A percentile compares a stretch with the other conserved stretches of the same genome.
Conservation (phyloP, 2,888 invertebrate species). For the Rotaria macrura region DNA sequence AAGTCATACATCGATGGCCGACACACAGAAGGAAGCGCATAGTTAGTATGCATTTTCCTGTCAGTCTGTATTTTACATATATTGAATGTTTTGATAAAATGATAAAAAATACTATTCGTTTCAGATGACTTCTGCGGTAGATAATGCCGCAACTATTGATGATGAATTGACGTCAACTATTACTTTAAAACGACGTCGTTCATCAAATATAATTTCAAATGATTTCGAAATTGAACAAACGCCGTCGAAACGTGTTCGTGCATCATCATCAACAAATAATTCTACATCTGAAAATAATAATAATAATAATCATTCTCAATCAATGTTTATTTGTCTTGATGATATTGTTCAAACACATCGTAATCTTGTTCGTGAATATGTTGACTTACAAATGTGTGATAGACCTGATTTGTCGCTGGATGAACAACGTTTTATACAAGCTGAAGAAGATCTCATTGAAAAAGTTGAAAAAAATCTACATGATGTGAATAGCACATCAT, state of each 20-base stretch:
- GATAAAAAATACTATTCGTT: too few species aligned
- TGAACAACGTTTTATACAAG: slow-evolving; percentile 20
- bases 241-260: neutral
- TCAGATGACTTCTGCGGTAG: neutral
- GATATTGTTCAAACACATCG: slow-evolving; percentile 13
- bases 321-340: neutral
- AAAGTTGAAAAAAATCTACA: neutral
- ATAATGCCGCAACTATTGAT: neutral
- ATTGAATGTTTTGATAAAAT: neutral
- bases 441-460: slow-evolving; percentile 18
- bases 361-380: neutral
- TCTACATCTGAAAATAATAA: neutral
- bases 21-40: neutral
- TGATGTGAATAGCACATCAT: neutral
- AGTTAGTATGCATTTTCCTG: neutral
- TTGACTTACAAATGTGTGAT: neutral
- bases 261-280: neutral
- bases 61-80: neutral
- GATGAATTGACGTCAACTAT: neutral
- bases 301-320: neutral
- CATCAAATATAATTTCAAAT: neutral
- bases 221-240: neutral
- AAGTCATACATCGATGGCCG: neutral
- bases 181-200: slow-evolving; percentile 6
- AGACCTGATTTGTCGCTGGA: neutral